Conservation (phyloP, 2,888 invertebrate genomes). For the Apamea crenata region DNA sequence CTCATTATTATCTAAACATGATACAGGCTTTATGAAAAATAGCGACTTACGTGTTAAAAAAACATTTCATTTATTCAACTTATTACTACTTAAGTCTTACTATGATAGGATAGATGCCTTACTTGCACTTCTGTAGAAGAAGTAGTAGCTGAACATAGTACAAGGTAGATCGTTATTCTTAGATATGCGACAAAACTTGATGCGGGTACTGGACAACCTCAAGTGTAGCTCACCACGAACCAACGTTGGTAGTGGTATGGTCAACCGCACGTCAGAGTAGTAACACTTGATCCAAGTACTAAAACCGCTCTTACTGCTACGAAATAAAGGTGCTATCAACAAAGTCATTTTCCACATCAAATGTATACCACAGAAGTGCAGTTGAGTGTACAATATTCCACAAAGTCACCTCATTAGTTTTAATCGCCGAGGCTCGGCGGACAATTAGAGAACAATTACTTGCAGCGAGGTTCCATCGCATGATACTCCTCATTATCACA, state of each 20-base stretch:
- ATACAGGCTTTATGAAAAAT: conserved; percentile 5
- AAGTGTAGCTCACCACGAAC: background rate
- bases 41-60: background rate
- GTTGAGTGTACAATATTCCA: conserved; percentile 12
- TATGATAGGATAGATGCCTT: background rate
- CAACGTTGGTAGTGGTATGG: background rate
- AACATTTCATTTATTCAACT: background rate
- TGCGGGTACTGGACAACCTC: background rate
- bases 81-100: background rate
- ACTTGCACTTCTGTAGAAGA: background rate
- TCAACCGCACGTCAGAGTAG: background rate
- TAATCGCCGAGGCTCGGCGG: conserved; percentile 16
- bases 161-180: background rate
- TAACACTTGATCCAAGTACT: background rate
- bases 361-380: background rate
- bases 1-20: conserved; percentile 14
- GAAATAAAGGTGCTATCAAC: background rate
- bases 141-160: background rate
- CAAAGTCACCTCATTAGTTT: conserved; percentile 33
- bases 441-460: conserved; percentile 53
- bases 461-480: conserved; percentile 62
- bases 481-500: conserved; percentile 64
- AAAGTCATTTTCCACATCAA: too few species aligned
- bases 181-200: background rate
- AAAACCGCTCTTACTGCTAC: background rate